phyloP scores from a whole-genome alignment of 2,797 vertebrate species.

The Hydrolagus colliei region DNA sequence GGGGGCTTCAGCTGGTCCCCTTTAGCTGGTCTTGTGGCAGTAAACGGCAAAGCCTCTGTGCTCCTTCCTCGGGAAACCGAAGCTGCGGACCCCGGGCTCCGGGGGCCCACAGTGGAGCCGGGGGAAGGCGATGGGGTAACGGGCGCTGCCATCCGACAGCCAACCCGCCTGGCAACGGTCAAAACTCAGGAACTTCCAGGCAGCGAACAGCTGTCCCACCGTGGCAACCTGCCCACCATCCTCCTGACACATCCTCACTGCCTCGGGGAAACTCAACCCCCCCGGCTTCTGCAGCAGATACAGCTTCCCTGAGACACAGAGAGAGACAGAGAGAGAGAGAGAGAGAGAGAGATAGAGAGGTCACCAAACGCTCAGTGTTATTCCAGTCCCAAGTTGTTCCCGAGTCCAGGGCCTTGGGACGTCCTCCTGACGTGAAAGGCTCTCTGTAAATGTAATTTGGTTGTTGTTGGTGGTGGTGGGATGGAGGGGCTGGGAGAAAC shows the following conservation, averaged over 20 bases:
- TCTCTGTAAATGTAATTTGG: too few relatives aligned
- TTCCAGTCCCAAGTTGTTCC: too few relatives aligned
- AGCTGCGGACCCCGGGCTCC: conserved; percentile 66
- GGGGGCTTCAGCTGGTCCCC: too few relatives aligned
- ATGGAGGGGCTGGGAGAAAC: neutral
- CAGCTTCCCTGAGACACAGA: conserved; percentile 59
- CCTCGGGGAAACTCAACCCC: conserved; percentile 67
- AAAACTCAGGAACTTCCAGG: conserved; percentile 69
- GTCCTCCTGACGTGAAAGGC: too few relatives aligned
- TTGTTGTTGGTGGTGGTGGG: neutral
- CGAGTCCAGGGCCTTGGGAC: too few relatives aligned
- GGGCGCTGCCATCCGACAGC: conserved; percentile 73
- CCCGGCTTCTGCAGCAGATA: conserved; percentile 62
- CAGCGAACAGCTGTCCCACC: conserved; percentile 75
- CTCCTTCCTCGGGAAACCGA: conserved; percentile 65
- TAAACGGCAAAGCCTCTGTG: conserved; percentile 64
- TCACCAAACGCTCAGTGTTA: too few relatives aligned
- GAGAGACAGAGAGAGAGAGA: neutral
- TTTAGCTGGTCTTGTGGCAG: conserved; percentile 63
- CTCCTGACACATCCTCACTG: conserved; percentile 58
- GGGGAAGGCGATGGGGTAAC: conserved; percentile 67
- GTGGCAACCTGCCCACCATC: conserved; percentile 59
- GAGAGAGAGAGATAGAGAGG: too few relatives aligned
- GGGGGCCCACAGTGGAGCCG: conserved; percentile 62
- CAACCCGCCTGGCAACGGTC: conserved; percentile 75